Percentiles rank a stretch among this genome's conserved stretches.
These are phyloP conservation scores for Oscheius sp. DNA, from an alignment of 2,888 invertebrate species.

Conservation along the genomic window DNA sequence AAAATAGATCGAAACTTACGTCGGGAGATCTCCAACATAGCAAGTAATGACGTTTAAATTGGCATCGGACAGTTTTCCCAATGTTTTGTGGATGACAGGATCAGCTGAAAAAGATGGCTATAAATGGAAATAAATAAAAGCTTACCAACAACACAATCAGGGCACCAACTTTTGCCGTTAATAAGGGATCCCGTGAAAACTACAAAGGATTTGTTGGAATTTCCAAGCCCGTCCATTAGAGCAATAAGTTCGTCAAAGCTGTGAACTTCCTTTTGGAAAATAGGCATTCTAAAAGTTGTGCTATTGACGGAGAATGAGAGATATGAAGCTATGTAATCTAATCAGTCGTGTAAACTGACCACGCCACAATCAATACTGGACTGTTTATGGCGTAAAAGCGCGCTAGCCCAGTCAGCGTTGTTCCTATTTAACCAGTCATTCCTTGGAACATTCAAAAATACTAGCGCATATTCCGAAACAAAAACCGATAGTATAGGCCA, in stretches of 20 bases:
- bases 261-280: not conserved
- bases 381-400: too few relatives aligned
- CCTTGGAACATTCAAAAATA: not conserved
- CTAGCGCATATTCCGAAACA: not conserved
- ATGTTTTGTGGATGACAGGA: slow-evolving; percentile 41
- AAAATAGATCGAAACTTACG: slow-evolving; percentile 20
- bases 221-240: slow-evolving; percentile 6
- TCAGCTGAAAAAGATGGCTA: slow-evolving; percentile 43
- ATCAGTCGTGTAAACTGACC: slow-evolving; percentile 20
- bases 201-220: slow-evolving; percentile 37
- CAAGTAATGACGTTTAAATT: slow-evolving; percentile 46
- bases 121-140: not conserved
- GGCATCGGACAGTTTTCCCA: too few relatives aligned
- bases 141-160: slow-evolving; percentile 57
- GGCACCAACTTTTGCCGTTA: slow-evolving; percentile 60
- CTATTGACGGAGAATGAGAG: too few relatives aligned
- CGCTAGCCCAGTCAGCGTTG: too few relatives aligned
- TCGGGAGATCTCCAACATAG: slow-evolving; percentile 48
- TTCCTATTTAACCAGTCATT: not conserved
- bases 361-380: slow-evolving; percentile 2
- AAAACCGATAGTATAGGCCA: not conserved
- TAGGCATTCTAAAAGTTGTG: slow-evolving; percentile 16
- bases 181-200: slow-evolving; percentile 52
- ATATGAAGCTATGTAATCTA: too few relatives aligned
- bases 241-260: slow-evolving; percentile 8